Conservation (phyloP, 2,888 invertebrate species). For the Drosophila incognita region DNA sequence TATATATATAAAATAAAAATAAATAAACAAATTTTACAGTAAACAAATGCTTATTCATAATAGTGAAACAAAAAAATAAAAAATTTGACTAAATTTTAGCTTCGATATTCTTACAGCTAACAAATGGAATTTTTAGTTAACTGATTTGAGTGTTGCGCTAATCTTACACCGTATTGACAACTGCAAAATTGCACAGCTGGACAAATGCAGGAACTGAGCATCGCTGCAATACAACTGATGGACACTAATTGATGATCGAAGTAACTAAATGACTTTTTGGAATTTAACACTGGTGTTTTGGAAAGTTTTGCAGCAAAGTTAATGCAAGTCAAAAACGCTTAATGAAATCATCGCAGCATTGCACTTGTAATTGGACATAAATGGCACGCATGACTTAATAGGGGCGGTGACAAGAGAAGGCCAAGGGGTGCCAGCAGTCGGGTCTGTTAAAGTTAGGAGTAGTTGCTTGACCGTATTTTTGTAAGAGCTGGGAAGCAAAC, state of each 20-base stretch:
- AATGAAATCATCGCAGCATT: conserved; percentile 17
- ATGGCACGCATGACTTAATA: conserved; percentile 27
- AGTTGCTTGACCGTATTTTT: conserved; percentile 9
- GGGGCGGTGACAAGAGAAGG: background rate
- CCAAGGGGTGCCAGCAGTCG: background rate
- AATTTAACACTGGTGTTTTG: conserved; percentile 8
- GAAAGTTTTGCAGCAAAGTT: conserved; percentile 17
- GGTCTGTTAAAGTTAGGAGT: background rate
- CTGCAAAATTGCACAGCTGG: background rate
- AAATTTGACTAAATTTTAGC: background rate
- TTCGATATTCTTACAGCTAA: background rate
- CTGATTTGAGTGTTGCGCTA: conserved; percentile 18
- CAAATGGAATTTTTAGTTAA: background rate
- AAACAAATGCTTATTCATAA: background rate
- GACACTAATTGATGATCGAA: conserved; percentile 52
- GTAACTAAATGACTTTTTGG: conserved; percentile 34
- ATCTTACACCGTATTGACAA: conserved; percentile 6
- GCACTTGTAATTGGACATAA: conserved; percentile 19
- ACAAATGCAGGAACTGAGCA: conserved; percentile 16
- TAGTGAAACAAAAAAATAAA: background rate
- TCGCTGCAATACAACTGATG: conserved; percentile 25
- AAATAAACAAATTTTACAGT: background rate
- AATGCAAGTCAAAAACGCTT: conserved; percentile 9
- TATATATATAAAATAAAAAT: background rate
- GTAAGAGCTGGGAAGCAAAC: conserved; percentile 23